Evolutionary conservation across 2,113 vertebrate genomes (phyloP).

Genomic region (Phaethornis superciliosus): DNA sequence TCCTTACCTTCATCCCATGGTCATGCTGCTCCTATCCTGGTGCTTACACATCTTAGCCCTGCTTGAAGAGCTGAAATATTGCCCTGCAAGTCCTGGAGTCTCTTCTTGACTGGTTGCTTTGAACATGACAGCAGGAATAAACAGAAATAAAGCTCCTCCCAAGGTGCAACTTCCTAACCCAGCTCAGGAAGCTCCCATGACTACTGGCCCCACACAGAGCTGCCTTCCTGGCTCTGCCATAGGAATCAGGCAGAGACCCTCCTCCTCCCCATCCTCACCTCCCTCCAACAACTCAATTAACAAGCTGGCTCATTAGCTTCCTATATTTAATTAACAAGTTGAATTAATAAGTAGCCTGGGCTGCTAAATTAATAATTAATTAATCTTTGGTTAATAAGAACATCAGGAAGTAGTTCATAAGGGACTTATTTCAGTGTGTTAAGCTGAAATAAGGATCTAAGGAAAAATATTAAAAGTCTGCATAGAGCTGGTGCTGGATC

Average conservation of each 20-base stretch:
- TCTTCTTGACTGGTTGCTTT: not conserved
- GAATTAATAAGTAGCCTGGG: not conserved
- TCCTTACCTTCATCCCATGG: not conserved
- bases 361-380: constrained; percentile 52
- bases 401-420: constrained; percentile 7
- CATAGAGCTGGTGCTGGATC: not conserved
- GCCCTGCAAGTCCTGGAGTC: not conserved
- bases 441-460: not conserved
- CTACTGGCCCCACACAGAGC: accelerated
- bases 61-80: not conserved
- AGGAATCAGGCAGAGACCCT: not conserved
- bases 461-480: not conserved
- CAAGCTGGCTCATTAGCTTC: not conserved
- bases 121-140: not conserved
- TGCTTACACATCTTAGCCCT: not conserved
- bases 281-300: constrained; percentile 15
- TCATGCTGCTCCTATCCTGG: accelerated
- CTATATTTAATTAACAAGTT: constrained; percentile 45
- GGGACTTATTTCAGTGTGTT: not conserved
- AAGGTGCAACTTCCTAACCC: not conserved
- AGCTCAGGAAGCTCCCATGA: not conserved
- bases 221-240: not conserved
- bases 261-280: not conserved
- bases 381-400: constrained; percentile 47
- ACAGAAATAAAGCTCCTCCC: not conserved